Conservation (phyloP, 2,113 vertebrate species). For the Procavia capensis region DNA sequence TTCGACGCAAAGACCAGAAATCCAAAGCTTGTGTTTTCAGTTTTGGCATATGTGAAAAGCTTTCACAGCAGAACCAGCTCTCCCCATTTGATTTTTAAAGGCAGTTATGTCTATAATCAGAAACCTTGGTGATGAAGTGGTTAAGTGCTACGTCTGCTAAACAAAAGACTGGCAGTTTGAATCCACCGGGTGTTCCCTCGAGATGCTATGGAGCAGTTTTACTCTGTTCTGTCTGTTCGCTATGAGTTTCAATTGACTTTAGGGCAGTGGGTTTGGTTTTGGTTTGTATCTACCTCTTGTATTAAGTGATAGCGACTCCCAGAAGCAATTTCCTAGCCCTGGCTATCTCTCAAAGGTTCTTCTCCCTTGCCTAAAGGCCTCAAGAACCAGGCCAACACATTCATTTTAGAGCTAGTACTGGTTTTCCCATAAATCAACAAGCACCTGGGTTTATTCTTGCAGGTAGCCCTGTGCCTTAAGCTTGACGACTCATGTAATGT, state of each 20-base stretch:
- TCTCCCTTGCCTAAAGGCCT: neutral
- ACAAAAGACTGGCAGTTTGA: too few relatives aligned
- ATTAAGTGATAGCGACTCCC: neutral
- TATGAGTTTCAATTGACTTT: too few relatives aligned
- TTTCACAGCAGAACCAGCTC: neutral
- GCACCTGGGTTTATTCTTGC: neutral
- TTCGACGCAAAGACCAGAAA: conserved; percentile 11
- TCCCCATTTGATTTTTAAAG: neutral
- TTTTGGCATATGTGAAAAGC: neutral
- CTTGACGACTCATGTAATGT: neutral
- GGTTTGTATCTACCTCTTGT: too few relatives aligned
- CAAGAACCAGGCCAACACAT: neutral
- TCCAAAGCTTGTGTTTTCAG: neutral
- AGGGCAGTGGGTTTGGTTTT: too few relatives aligned
- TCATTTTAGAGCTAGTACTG: neutral
- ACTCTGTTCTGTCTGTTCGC: too few relatives aligned
- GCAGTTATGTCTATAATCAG: too few relatives aligned
- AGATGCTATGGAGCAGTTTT: too few relatives aligned
- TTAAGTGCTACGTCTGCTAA: too few relatives aligned
- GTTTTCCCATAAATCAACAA: neutral
- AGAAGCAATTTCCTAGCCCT: neutral
- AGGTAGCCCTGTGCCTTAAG: neutral
- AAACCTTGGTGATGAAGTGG: too few relatives aligned
- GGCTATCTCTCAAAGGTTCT: neutral
- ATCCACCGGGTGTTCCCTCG: too few relatives aligned